phyloP scores from a whole-genome alignment of 2,888 invertebrate genomes.

The Sinohyriopsis cumingii region DNA sequence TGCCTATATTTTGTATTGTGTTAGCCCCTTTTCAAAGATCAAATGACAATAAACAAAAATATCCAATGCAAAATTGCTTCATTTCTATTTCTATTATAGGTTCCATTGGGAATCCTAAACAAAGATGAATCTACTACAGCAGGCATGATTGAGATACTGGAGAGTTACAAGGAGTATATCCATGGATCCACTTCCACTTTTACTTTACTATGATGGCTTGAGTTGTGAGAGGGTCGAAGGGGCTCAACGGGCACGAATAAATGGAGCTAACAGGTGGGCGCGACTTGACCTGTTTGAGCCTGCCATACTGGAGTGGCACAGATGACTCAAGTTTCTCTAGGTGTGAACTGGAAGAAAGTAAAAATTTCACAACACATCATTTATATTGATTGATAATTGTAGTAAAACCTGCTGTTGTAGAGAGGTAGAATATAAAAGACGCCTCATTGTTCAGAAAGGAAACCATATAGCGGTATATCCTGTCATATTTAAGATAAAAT shows the following conservation, averaged over 20 bases:
- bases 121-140: constrained; percentile 16
- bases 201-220: constrained; percentile 16
- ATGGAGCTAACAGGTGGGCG: constrained; percentile 10
- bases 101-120: constrained; percentile 10
- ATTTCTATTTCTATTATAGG: constrained; percentile 1
- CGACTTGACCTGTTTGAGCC: constrained; percentile 19
- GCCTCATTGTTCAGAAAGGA: no score
- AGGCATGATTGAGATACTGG: constrained; percentile 16
- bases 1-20: neutral
- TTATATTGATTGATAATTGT: no score
- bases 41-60: neutral
- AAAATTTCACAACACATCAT: no score
- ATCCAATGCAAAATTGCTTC: no score
- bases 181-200: constrained; percentile 7
- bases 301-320: constrained; percentile 23
- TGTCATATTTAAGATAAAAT: no score
- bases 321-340: constrained; percentile 16
- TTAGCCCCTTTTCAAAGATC: no score
- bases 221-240: constrained; percentile 15
- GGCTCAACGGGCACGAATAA: constrained; percentile 18
- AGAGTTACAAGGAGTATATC: no score
- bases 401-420: constrained; percentile 8
- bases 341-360: constrained; percentile 2
- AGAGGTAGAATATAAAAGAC: constrained; percentile 3
- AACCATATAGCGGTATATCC: no score